Conservation (phyloP, 2,113 vertebrate genomes). For the Paedocypris sp. region DNA sequence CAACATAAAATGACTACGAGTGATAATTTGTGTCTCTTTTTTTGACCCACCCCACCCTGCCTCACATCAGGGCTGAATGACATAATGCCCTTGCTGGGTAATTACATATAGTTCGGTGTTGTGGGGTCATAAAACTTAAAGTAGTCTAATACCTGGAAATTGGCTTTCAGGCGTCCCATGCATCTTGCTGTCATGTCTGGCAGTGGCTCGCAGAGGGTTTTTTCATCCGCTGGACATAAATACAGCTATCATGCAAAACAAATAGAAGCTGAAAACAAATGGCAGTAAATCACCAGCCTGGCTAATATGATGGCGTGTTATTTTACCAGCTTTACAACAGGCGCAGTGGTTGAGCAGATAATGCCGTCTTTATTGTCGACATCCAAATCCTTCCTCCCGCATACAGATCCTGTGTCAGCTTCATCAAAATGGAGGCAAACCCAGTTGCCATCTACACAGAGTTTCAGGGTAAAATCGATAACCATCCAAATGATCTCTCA, state of each 20-base stretch:
- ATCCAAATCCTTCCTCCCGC: constrained; percentile 41
- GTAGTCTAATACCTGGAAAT: constrained; percentile 66
- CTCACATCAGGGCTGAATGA: constrained; percentile 52
- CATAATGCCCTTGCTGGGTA: constrained; percentile 63
- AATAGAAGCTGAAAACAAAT: constrained; percentile 57
- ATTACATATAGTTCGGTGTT: constrained; percentile 66
- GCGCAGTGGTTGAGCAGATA: constrained; percentile 49
- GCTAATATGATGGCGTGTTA: constrained; percentile 41
- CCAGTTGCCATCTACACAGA: neutral
- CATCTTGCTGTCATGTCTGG: constrained; percentile 54
- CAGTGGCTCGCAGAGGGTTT: constrained; percentile 27
- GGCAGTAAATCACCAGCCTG: constrained; percentile 59
- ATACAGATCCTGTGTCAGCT: constrained; percentile 1
- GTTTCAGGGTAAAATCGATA: constrained; percentile 43
- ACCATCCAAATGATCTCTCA: constrained; percentile 45
- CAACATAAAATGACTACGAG: constrained; percentile 25
- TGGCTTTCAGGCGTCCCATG: constrained; percentile 51
- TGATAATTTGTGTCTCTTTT: constrained; percentile 33
- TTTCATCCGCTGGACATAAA: constrained; percentile 47
- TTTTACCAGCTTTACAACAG: constrained; percentile 45
- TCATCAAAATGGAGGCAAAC: constrained; percentile 15
- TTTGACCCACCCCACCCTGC: neutral
- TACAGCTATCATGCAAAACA: constrained; percentile 58
- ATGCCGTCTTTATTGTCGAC: constrained; percentile 52
- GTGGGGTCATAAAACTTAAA: constrained; percentile 65